Percentiles rank a stretch among this genome's conserved stretches.
These are phyloP conservation scores for Todiramphus saurophagus DNA, from an alignment of 2,113 vertebrate species.

Conservation along the genomic window DNA sequence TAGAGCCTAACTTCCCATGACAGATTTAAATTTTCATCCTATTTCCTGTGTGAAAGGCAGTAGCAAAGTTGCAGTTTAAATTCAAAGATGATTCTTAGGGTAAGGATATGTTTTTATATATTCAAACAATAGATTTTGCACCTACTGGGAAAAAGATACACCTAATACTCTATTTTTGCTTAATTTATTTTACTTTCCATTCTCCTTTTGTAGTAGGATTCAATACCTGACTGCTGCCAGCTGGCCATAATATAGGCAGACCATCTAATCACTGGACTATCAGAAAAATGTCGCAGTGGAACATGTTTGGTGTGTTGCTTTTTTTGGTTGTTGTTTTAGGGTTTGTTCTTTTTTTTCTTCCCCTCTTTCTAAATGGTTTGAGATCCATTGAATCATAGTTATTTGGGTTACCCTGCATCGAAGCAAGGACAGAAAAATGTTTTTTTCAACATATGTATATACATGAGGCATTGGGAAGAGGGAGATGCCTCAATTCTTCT, in stretches of 20 bases:
- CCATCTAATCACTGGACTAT: background rate
- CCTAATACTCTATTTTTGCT: background rate
- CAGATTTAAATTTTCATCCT: background rate
- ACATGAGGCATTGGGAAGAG: background rate
- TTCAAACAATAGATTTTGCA: background rate
- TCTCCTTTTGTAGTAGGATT: background rate
- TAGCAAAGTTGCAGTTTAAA: background rate
- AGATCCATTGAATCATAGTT: background rate
- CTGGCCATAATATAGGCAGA: background rate
- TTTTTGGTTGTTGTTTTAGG: background rate
- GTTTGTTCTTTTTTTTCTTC: too few relatives aligned
- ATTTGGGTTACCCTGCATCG: background rate
- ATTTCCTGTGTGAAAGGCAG: background rate
- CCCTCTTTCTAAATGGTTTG: background rate
- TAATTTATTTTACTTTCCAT: background rate
- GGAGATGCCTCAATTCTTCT: background rate
- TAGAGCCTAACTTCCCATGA: background rate
- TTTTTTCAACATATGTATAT: background rate
- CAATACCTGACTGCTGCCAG: background rate
- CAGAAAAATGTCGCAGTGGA: background rate
- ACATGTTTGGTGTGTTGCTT: accelerated
- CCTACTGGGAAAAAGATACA: background rate
- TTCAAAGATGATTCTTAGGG: background rate
- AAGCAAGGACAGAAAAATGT: background rate
- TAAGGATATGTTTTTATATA: background rate